phyloP scores from a whole-genome alignment of 23 tunicate genomes.

The Botrylloides violaceus region DNA sequence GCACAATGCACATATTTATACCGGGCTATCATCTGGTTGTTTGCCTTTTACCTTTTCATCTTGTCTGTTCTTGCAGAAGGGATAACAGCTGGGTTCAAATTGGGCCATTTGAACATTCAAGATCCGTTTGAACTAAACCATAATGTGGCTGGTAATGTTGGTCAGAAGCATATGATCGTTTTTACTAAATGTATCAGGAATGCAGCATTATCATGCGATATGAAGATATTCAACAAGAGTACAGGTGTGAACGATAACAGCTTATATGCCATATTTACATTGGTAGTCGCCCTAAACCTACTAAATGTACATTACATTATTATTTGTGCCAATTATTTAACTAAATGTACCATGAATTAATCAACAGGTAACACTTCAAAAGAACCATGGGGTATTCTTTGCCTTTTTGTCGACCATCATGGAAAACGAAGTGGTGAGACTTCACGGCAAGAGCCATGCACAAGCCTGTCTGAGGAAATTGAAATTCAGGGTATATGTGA shows the following conservation, averaged over 20 bases:
- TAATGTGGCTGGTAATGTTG: conserved; percentile 81
- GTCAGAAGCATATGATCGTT: conserved; percentile 44
- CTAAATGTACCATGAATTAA: too few relatives aligned
- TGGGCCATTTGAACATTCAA: conserved; percentile 48
- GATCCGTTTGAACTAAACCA: conserved; percentile 82
- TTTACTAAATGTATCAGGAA: conserved; percentile 49
- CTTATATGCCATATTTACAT: too few relatives aligned
- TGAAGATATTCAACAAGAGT: conserved; percentile 35
- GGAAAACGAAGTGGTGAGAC: conserved; percentile 14
- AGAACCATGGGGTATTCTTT: conserved; percentile 54
- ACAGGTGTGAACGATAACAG: too few relatives aligned
- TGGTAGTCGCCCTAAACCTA: too few relatives aligned
- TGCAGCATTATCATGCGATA: conserved; percentile 38
- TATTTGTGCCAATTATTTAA: neutral
- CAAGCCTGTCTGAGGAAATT: neutral
- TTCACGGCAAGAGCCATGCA: neutral
- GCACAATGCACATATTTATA: too few relatives aligned
- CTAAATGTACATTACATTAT: neutral
- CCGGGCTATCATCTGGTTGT: too few relatives aligned
- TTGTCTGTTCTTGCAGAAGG: neutral
- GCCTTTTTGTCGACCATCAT: conserved; percentile 71
- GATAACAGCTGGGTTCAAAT: conserved; percentile 10
- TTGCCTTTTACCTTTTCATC: too few relatives aligned
- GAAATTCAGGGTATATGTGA: neutral
- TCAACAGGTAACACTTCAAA: neutral